Evolutionary conservation across 2,888 invertebrate genomes (phyloP).

Genomic region (Acanthosepion esculentum): DNA sequence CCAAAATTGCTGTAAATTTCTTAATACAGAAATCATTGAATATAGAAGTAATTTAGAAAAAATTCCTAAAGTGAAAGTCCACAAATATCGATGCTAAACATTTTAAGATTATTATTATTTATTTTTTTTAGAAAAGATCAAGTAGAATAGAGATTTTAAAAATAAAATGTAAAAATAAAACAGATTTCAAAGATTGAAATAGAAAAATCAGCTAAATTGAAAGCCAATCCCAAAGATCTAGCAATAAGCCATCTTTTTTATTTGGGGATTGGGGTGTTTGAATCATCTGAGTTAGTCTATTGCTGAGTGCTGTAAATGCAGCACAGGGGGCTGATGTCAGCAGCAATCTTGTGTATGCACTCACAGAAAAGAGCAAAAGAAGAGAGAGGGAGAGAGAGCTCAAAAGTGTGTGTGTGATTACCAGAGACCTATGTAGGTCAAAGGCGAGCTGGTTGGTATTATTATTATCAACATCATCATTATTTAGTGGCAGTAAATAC

Average conservation of each 20-base stretch:
- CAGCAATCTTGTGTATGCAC: not conserved
- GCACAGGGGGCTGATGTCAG: not conserved
- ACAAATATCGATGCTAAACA: not conserved
- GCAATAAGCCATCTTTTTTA: slow-evolving; percentile 24
- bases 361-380: too few relatives aligned
- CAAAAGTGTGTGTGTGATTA: not conserved
- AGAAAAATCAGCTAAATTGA: not conserved
- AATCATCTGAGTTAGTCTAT: slow-evolving; percentile 1
- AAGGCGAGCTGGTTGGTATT: slow-evolving; percentile 33
- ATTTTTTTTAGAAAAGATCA: too few relatives aligned
- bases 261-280: slow-evolving; percentile 33
- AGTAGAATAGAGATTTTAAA: too few relatives aligned
- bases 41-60: not conserved
- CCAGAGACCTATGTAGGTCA: slow-evolving; percentile 22
- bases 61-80: slow-evolving; percentile 13
- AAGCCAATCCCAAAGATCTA: slow-evolving; percentile 22
- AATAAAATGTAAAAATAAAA: too few relatives aligned
- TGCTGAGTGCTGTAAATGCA: not conserved
- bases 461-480: not conserved
- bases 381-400: not conserved
- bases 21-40: not conserved
- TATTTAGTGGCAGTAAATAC: slow-evolving; percentile 33
- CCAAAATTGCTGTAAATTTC: not conserved
- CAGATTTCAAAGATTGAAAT: not conserved
- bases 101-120: not conserved